Evolutionary conservation across 2,888 invertebrate genomes (phyloP).

Genomic region (Eurytoma californica): DNA sequence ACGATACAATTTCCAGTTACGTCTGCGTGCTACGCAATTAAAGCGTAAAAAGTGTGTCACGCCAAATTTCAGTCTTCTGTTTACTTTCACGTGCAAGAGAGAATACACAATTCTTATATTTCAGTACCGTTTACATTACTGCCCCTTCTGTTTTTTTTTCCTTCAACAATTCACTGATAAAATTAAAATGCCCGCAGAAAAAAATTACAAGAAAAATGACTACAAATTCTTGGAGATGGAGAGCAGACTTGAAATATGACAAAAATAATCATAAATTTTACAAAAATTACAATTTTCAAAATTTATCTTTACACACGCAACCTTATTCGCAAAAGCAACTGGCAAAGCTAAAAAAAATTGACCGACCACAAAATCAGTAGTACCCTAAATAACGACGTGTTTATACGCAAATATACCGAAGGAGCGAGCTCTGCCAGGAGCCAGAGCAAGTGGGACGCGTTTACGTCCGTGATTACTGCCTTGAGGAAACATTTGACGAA

Average conservation of each 20-base stretch:
- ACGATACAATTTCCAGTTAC: constrained; percentile 11
- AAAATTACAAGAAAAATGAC: background rate
- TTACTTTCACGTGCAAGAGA: background rate
- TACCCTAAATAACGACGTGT: too few species aligned
- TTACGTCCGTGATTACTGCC: too few species aligned
- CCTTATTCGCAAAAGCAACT: too few species aligned
- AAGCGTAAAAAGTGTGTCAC: background rate
- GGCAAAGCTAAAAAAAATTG: too few species aligned
- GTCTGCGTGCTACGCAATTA: background rate
- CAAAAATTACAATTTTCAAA: too few species aligned
- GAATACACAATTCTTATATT: background rate
- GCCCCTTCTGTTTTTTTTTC: background rate
- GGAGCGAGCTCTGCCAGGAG: too few species aligned
- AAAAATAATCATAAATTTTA: background rate
- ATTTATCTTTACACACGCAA: too few species aligned
- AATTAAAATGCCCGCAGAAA: background rate
- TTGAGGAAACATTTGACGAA: too few species aligned
- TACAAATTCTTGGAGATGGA: background rate
- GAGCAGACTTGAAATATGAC: background rate
- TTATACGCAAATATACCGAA: too few species aligned
- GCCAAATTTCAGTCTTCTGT: background rate
- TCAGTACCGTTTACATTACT: background rate
- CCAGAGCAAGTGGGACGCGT: too few species aligned
- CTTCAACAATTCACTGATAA: background rate
- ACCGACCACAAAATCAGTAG: too few species aligned